Evolutionary conservation across 2,797 vertebrate species (phyloP).

Genomic region (Bryconaethiops microstoma): DNA sequence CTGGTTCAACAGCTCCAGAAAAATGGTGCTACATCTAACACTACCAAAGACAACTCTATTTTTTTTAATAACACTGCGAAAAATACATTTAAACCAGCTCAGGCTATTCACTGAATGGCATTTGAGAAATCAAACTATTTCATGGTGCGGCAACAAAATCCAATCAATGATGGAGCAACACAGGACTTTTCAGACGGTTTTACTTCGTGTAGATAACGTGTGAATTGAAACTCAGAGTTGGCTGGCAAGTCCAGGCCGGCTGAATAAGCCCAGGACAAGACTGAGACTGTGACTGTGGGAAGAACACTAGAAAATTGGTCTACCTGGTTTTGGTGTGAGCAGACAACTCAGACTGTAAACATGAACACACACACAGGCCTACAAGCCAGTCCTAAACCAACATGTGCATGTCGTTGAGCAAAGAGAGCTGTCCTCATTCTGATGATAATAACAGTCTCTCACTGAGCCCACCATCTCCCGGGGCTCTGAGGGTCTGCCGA

Average conservation of each 20-base stretch:
- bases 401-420: constrained; percentile 25
- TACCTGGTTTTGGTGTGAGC: constrained; percentile 8
- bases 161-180: constrained; percentile 11
- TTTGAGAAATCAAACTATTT: constrained; percentile 51
- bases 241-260: constrained; percentile 39
- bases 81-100: not conserved
- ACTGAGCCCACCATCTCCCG: constrained; percentile 41
- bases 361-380: not conserved
- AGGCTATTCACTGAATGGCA: constrained; percentile 26
- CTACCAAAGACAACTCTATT: not conserved
- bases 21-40: not conserved
- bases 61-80: not conserved
- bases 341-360: not conserved
- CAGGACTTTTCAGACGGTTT: constrained; percentile 37
- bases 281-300: constrained; percentile 30
- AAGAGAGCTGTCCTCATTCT: constrained; percentile 34
- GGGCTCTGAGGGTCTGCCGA: constrained; percentile 29
- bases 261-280: constrained; percentile 10
- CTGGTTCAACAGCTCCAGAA: not conserved
- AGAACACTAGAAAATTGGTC: constrained; percentile 43
- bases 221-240: constrained; percentile 48
- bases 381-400: constrained; percentile 19
- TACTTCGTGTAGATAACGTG: constrained; percentile 26
- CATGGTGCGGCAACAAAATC: constrained; percentile 42
- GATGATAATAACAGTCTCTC: constrained; percentile 33